Evolutionary conservation across 2,797 vertebrate species (phyloP).

Genomic region (Crocidura indochinensis): DNA sequence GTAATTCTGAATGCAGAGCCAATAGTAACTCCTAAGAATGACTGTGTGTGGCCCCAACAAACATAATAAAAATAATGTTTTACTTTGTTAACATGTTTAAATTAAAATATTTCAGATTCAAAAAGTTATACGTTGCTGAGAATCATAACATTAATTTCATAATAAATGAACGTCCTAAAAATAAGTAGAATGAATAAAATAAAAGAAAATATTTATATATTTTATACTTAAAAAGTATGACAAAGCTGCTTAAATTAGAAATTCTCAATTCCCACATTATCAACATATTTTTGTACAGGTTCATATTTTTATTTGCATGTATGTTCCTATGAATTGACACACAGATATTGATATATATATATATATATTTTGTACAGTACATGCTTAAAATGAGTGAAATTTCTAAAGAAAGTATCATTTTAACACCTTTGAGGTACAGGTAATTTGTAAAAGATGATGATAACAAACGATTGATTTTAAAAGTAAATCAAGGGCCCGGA

Average conservation of each 20-base stretch:
- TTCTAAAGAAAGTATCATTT: slow-evolving; percentile 23
- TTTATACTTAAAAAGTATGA: too few species aligned
- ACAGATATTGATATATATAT: background rate
- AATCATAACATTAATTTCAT: too few species aligned
- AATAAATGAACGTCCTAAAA: too few species aligned
- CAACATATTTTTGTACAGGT: background rate
- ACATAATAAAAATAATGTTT: too few species aligned
- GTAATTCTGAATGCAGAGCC: too few species aligned
- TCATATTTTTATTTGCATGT: background rate
- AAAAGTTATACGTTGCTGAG: too few species aligned
- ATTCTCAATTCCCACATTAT: slow-evolving; percentile 6
- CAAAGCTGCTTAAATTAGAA: background rate
- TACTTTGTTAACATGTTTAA: too few species aligned
- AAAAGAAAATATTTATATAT: too few species aligned
- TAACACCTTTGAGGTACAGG: slow-evolving; percentile 7
- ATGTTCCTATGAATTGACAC: background rate
- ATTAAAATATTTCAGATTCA: too few species aligned
- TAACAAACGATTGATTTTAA: slow-evolving; percentile 43
- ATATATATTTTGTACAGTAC: background rate
- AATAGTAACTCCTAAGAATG: too few species aligned
- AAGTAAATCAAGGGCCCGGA: slow-evolving; percentile 30
- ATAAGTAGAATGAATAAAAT: too few species aligned
- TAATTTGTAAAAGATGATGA: slow-evolving; percentile 29
- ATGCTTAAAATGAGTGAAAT: slow-evolving; percentile 20
- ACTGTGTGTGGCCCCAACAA: too few species aligned